Evolutionary conservation across 2,113 vertebrate genomes (phyloP), one percentile per base, ranked within the genome.

Genomic region (Dipodomys stephensi): DNA sequence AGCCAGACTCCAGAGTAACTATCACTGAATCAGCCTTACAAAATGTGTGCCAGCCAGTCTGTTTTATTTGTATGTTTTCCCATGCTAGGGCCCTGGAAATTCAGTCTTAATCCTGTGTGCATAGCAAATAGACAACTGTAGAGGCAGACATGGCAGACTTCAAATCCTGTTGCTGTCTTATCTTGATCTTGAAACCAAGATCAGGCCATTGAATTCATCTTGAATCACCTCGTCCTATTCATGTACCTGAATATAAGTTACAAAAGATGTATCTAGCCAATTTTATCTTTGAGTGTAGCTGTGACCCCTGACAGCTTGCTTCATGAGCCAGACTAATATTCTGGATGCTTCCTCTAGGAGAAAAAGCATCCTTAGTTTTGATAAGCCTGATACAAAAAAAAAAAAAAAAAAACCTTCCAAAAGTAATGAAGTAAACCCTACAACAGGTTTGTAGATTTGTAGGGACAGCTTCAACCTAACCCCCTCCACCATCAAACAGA

Each of bases 391-490:
- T 27, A 32, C 16, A 90, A 93, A 88, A 16, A 15, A 46, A 90
- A 86, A 49, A 12, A 9, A 53, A 53, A 39, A n/a, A n/a, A n/a
- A 39, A 13, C 15, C 53, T 57, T 13, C 53, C 20, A 90, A 93
- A 91, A 23, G 15, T 57, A 90, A 86, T 49, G 77, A 91, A 90
- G 32, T 88, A 73, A 92, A 92, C 77, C 91, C 83, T 94, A 35
- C 2, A 82, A 20, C 64, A 76, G 30, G 19, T 62, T 80, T 87
- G 16, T 64, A 69, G 28, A 68, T 85, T 80, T 95, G 4, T 12
- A 80, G 16, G 78, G 25, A 84, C 1, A n/a, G 35, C 35, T 91
- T 93, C 39, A 83, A 46, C 15, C 22, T 15, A 95, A 35, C 81
- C 12, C 22, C 27, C 44, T 89, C 32, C 35, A 78, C 7, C 16